Evolutionary conservation across 2,113 vertebrate species (phyloP).

Genomic region (Takifugu flavidus): DNA sequence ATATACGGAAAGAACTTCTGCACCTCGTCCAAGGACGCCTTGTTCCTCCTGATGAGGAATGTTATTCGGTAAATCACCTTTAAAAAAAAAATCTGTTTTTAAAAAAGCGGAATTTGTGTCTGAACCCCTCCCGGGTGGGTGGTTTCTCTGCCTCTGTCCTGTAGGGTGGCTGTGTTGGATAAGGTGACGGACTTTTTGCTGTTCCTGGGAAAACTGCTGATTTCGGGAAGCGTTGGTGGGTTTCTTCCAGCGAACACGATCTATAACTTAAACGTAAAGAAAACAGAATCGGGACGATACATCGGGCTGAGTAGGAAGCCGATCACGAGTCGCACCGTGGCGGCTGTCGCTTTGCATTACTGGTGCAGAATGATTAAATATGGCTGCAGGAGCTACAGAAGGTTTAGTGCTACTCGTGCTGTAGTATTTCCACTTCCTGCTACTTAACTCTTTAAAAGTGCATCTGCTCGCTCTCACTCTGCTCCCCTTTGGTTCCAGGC

Average conservation of each 20-base stretch:
- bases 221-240: constrained; percentile 91
- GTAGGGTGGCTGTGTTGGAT: constrained; percentile 90
- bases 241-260: constrained; percentile 11
- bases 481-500: constrained; percentile 70
- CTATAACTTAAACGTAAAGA: constrained; percentile 3
- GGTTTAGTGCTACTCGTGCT: too few species aligned
- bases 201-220: constrained; percentile 89
- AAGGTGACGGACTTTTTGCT: constrained; percentile 93
- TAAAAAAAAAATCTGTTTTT: not conserved
- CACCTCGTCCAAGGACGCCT: constrained; percentile 88
- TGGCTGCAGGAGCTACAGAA: too few species aligned
- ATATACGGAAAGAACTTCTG: constrained; percentile 96
- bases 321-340: too few species aligned
- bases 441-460: too few species aligned
- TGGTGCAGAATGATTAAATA: too few species aligned
- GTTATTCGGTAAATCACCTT: constrained; percentile 81
- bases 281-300: too few species aligned
- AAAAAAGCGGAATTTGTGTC: not conserved
- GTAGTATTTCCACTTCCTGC: too few species aligned
- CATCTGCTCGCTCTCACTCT: not conserved
- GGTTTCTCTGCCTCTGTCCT: constrained; percentile 34
- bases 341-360: not conserved
- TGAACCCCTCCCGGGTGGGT: constrained; percentile 1
- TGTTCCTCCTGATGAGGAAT: constrained; percentile 93
- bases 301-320: too few species aligned